Percentiles rank a stretch among this genome's conserved stretches.
phyloP scores from a whole-genome alignment of 1,140 invertebrate genomes.

The Uloborus diversus region DNA sequence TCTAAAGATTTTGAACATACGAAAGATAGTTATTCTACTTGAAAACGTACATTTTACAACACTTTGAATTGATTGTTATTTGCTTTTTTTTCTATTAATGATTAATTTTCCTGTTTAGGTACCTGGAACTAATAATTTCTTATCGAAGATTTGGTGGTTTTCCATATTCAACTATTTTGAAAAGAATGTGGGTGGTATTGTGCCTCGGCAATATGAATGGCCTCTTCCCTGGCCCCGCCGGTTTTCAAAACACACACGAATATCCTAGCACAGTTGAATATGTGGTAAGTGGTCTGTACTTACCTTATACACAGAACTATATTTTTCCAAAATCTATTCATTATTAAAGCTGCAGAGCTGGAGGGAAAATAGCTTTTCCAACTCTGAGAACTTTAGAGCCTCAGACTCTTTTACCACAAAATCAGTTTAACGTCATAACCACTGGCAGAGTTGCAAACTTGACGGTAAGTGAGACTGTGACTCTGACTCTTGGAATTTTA shows the following conservation, averaged over 20 bases:
- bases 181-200: conserved; percentile 79
- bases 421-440: not conserved
- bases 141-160: conserved; percentile 86
- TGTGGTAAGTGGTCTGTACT: conserved; percentile 20
- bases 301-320: no score
- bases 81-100: not conserved
- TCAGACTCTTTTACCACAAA: not conserved
- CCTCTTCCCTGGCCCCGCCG: conserved; percentile 76
- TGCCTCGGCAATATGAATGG: conserved; percentile 86
- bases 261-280: conserved; percentile 59
- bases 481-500: no score
- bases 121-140: conserved; percentile 74
- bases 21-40: no score
- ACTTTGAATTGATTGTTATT: not conserved
- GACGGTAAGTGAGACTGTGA: no score
- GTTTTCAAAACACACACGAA: conserved; percentile 63
- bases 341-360: no score
- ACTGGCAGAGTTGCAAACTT: no score
- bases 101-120: conserved; percentile 66
- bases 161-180: conserved; percentile 84
- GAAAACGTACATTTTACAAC: no score
- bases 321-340: no score
- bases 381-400: no score
- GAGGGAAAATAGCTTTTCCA: not conserved
- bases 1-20: no score